phyloP scores from a whole-genome alignment of 2,113 vertebrate genomes.

The Ia io region DNA sequence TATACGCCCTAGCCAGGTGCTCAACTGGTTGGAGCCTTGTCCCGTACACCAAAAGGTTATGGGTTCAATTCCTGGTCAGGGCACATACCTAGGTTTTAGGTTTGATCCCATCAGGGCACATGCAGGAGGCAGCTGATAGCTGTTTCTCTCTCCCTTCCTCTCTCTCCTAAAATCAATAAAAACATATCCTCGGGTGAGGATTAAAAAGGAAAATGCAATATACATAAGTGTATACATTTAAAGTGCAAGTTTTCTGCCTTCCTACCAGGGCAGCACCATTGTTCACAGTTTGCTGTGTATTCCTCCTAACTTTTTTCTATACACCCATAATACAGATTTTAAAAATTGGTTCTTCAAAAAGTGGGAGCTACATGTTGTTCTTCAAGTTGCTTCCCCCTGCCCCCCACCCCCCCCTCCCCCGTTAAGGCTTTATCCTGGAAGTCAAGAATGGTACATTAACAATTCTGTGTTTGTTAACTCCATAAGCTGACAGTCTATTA shows the following conservation, averaged over 20 bases:
- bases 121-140: not conserved
- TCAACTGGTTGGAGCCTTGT: not conserved
- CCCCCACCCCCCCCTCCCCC: no score
- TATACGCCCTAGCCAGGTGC: not conserved
- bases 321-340: not conserved
- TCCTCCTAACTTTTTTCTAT: not conserved
- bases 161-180: not conserved
- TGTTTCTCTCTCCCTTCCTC: not conserved
- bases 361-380: not conserved
- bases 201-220: not conserved
- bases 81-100: not conserved
- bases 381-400: not conserved
- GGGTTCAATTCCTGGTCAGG: not conserved
- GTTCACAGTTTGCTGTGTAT: not conserved
- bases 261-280: not conserved
- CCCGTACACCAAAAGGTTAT: not conserved
- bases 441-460: not conserved
- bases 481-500: not conserved
- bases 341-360: not conserved
- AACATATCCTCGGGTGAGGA: not conserved
- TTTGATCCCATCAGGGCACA: not conserved
- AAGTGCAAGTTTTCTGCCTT: not conserved
- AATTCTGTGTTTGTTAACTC: not conserved
- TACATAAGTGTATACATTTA: not conserved
- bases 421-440: not conserved